phyloP scores from a whole-genome alignment of 2,797 vertebrate genomes.

The Hephaestus fuliginosus region DNA sequence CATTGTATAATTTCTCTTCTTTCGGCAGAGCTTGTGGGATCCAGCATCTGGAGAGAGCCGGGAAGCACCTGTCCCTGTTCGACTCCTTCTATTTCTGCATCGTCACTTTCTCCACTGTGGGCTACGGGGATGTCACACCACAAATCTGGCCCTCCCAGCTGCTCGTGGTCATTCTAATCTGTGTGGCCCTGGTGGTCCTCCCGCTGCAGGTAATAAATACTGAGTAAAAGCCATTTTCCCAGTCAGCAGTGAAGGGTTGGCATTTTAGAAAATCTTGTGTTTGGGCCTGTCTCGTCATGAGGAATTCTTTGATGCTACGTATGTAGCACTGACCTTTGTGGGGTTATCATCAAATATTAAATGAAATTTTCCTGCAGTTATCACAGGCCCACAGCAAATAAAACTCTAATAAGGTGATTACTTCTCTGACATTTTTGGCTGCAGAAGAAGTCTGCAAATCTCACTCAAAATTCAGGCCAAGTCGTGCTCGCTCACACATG shows the following conservation, averaged over 20 bases:
- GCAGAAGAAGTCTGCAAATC: constrained; percentile 7
- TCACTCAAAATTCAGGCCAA: constrained; percentile 19
- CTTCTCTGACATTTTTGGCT: constrained; percentile 20
- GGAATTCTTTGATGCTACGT: background rate
- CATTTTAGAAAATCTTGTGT: background rate
- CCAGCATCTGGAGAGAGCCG: constrained; percentile 89
- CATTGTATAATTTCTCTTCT: background rate
- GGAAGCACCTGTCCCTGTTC: constrained; percentile 86
- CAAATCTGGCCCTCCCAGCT: constrained; percentile 91
- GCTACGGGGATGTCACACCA: constrained; percentile 90
- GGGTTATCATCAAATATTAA: constrained; percentile 35
- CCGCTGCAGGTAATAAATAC: constrained; percentile 85
- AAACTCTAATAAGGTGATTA: constrained; percentile 16
- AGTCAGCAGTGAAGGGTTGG: background rate
- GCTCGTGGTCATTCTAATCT: constrained; percentile 91
- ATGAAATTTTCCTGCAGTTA: constrained; percentile 10
- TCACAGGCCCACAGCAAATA: constrained; percentile 2
- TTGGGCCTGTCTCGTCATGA: background rate
- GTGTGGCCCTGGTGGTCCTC: constrained; percentile 90
- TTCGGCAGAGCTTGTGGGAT: constrained; percentile 86
- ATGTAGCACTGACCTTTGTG: background rate
- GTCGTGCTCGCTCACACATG: constrained; percentile 6
- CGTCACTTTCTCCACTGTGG: constrained; percentile 91
- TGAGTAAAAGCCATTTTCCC: too few species aligned
- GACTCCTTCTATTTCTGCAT: constrained; percentile 91